phyloP scores from a whole-genome alignment of 2,888 invertebrate species.

The Ichneumon xanthorius region DNA sequence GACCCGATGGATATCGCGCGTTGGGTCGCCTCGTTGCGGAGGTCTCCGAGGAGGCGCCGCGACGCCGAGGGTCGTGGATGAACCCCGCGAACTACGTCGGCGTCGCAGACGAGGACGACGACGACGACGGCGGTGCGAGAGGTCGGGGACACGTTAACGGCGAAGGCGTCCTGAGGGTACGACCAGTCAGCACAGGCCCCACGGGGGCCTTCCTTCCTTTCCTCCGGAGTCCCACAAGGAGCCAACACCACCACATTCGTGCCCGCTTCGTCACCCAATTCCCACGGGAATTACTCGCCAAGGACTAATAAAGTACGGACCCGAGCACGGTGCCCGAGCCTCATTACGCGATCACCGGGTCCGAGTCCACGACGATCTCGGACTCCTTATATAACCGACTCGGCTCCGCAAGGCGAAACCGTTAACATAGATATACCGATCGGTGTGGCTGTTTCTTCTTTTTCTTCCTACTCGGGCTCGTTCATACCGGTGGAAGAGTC shows the following conservation, averaged over 20 bases:
- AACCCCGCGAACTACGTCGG: slow-evolving; percentile 56
- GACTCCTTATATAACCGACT: slow-evolving; percentile 1
- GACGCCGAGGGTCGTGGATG: slow-evolving; percentile 60
- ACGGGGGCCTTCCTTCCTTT: slow-evolving; percentile 80
- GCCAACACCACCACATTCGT: slow-evolving; percentile 61
- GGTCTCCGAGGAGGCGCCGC: slow-evolving; percentile 72
- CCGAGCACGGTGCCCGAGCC: slow-evolving; percentile 63
- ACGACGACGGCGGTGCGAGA: slow-evolving; percentile 64
- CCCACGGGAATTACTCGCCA: slow-evolving; percentile 83
- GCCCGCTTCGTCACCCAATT: slow-evolving; percentile 76
- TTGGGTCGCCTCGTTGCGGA: slow-evolving; percentile 69
- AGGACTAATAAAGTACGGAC: slow-evolving; percentile 80
- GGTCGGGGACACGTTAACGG: slow-evolving; percentile 66
- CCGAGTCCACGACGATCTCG: slow-evolving; percentile 18
- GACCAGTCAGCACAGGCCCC: slow-evolving; percentile 80
- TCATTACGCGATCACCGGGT: slow-evolving; percentile 61
- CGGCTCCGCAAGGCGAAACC: background rate
- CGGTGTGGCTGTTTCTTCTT: background rate
- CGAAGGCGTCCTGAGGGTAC: slow-evolving; percentile 77
- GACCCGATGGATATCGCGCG: slow-evolving; percentile 69
- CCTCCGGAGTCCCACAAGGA: slow-evolving; percentile 76
- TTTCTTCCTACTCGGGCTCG: background rate
- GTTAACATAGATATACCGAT: background rate
- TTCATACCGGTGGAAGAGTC: background rate
- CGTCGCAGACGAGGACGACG: slow-evolving; percentile 59